A percentile compares a stretch with the other conserved stretches of the same genome.
These are phyloP conservation scores for Pampusana beccarii DNA, from an alignment of 2,113 vertebrate species.

Conservation along the genomic window DNA sequence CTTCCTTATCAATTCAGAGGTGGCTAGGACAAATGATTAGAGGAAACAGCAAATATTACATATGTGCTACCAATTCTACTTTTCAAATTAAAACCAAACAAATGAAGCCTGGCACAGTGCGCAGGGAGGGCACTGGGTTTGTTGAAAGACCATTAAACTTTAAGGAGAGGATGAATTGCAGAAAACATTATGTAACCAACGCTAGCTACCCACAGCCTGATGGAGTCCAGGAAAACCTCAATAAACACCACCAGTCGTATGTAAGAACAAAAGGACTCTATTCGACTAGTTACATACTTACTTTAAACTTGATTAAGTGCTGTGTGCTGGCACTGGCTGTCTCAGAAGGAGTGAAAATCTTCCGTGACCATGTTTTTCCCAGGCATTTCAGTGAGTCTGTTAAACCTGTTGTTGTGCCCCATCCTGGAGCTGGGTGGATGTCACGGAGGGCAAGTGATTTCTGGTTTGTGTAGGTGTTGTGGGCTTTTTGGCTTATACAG, in stretches of 20 bases:
- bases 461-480: neutral
- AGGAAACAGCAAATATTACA: neutral
- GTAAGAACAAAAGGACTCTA: neutral
- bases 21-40: neutral
- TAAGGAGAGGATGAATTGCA: neutral
- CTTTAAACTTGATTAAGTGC: neutral
- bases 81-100: neutral
- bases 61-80: neutral
- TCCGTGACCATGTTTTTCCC: rapidly evolving
- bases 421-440: neutral
- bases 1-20: neutral
- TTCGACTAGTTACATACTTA: neutral
- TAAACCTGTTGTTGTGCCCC: neutral
- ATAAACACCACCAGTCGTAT: neutral
- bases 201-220: neutral
- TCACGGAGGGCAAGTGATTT: neutral
- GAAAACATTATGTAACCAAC: neutral
- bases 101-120: neutral
- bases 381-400: neutral
- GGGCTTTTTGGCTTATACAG: neutral
- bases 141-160: neutral
- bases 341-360: neutral
- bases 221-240: neutral
- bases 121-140: neutral
- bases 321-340: neutral